Conservation (phyloP, 2,113 vertebrate genomes). For the Struthio camelus region DNA sequence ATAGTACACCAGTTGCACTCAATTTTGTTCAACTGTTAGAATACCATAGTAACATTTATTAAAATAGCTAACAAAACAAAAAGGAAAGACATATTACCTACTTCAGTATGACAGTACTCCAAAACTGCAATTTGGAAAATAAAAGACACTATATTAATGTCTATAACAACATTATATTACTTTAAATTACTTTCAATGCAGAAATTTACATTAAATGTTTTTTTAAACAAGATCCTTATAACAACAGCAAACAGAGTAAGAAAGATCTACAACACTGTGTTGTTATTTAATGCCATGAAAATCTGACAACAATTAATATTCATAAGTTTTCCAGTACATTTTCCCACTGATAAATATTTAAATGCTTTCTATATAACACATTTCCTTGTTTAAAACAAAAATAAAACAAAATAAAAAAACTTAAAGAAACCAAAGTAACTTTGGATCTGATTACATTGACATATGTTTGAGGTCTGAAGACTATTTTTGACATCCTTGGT, state of each 20-base stretch:
- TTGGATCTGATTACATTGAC: background rate
- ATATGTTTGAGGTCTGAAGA: background rate
- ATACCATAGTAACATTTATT: background rate
- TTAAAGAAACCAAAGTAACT: background rate
- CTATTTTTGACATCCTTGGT: rapidly evolving
- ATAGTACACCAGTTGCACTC: background rate
- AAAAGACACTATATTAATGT: background rate
- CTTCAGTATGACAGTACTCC: background rate
- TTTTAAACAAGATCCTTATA: background rate
- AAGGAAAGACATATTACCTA: background rate
- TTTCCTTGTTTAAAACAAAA: background rate
- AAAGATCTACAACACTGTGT: background rate
- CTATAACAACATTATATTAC: background rate
- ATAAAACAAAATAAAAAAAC: background rate
- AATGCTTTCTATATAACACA: background rate
- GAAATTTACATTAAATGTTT: background rate
- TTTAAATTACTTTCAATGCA: background rate
- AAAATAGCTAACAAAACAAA: background rate
- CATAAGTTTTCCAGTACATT: background rate
- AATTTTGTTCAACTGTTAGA: background rate
- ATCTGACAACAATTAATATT: background rate
- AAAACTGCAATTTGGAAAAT: background rate
- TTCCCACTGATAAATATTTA: constrained; percentile 1
- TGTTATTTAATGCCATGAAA: background rate
- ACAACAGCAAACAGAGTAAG: background rate